These are phyloP conservation scores for Gallinago jamesoni DNA, from an alignment of 2,113 vertebrate genomes.

Conservation along the genomic window DNA sequence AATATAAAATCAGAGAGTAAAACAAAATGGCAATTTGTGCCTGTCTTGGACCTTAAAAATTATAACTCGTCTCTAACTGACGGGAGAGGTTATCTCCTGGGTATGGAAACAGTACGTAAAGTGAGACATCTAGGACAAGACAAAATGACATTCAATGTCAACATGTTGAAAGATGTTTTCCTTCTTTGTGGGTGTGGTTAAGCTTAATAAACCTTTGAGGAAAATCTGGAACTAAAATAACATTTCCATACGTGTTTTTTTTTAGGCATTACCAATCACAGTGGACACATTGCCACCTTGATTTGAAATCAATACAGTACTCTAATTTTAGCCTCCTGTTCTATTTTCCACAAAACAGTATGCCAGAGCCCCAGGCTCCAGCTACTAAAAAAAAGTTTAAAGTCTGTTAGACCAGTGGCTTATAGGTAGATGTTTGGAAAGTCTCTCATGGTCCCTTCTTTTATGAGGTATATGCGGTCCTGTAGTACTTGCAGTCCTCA, in stretches of 20 bases:
- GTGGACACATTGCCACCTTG: background rate
- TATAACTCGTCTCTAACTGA: background rate
- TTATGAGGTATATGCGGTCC: background rate
- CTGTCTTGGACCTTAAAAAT: slow-evolving; percentile 1
- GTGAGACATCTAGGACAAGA: background rate
- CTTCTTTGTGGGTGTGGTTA: background rate
- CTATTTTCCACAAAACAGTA: background rate
- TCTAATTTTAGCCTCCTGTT: background rate
- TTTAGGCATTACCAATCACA: background rate
- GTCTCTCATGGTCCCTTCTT: background rate
- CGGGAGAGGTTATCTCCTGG: background rate
- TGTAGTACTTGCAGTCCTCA: background rate
- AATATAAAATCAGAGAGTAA: slow-evolving; percentile 14
- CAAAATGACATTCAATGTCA: background rate
- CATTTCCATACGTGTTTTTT: background rate
- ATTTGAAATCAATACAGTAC: background rate
- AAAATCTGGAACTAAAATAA: background rate
- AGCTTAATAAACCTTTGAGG: background rate
- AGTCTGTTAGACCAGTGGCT: background rate
- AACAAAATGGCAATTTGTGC: slow-evolving; percentile 5
- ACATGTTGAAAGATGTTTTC: background rate
- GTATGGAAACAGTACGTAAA: background rate
- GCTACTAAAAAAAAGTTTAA: background rate
- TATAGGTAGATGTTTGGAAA: background rate
- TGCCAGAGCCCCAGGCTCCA: background rate